Conservation (phyloP, 2,797 vertebrate species). For the Poeciliopsis infans region DNA sequence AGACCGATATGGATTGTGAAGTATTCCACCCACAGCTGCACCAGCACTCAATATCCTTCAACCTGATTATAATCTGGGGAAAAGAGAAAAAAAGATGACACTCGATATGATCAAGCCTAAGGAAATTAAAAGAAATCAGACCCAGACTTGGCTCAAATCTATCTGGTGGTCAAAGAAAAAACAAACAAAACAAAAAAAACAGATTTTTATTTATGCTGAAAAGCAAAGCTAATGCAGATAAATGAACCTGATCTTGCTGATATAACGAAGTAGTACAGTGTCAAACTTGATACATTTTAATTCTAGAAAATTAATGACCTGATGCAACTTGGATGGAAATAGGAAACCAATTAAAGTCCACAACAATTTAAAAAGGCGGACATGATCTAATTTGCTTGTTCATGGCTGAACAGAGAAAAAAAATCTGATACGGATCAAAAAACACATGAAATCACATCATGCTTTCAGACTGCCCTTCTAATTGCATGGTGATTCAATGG, state of each 20-base stretch:
- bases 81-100: conserved; percentile 50
- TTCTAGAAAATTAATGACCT: conserved; percentile 26
- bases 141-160: conserved; percentile 41
- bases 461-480: not conserved
- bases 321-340: conserved; percentile 25
- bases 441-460: not conserved
- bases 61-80: conserved; percentile 58
- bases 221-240: conserved; percentile 36
- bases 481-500: not conserved
- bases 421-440: not conserved
- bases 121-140: conserved; percentile 54
- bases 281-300: conserved; percentile 21
- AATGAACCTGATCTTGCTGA: conserved; percentile 41
- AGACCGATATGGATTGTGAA: conserved; percentile 29
- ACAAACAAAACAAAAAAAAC: not conserved
- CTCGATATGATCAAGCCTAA: conserved; percentile 42
- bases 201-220: conserved; percentile 35
- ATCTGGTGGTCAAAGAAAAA: conserved; percentile 21
- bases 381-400: conserved; percentile 14
- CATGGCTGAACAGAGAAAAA: conserved; percentile 10
- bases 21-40: conserved; percentile 44
- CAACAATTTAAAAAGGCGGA: conserved; percentile 19
- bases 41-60: conserved; percentile 47
- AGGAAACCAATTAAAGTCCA: not conserved
- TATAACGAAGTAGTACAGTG: conserved; percentile 5